Conservation (phyloP, 2,888 invertebrate genomes). For the Meteorus cinctellus region DNA sequence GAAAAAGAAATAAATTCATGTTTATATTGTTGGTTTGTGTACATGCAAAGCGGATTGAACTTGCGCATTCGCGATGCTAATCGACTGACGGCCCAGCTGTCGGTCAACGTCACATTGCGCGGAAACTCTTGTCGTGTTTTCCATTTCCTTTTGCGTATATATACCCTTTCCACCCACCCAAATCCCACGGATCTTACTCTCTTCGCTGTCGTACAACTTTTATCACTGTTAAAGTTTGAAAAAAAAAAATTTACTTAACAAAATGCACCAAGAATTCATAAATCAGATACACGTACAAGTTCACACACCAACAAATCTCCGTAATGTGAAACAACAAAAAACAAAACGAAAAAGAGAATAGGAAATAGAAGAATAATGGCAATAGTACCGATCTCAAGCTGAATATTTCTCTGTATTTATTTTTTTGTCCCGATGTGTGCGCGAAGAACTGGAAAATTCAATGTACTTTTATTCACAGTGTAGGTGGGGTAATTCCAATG, state of each 20-base stretch:
- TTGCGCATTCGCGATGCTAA: slow-evolving; percentile 56
- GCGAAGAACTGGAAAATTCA: slow-evolving; percentile 13
- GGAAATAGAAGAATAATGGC: background rate
- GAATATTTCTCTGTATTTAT: slow-evolving; percentile 8
- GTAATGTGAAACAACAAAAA: background rate
- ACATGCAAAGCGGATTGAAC: slow-evolving; percentile 54
- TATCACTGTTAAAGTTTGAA: background rate
- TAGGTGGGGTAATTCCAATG: slow-evolving; percentile 28
- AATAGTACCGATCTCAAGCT: slow-evolving; percentile 7
- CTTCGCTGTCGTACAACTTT: background rate
- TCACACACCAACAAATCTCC: background rate
- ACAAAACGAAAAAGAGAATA: background rate
- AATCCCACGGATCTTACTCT: background rate
- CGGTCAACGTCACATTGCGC: slow-evolving; percentile 47
- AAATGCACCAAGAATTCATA: background rate
- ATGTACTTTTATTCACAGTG: slow-evolving; percentile 11
- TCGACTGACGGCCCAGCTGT: slow-evolving; percentile 55
- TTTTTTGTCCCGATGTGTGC: background rate
- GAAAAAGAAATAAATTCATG: slow-evolving; percentile 46
- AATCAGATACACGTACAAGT: background rate
- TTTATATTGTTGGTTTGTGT: slow-evolving; percentile 38
- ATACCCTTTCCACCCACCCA: background rate
- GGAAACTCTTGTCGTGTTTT: slow-evolving; percentile 15
- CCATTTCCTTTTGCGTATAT: background rate
- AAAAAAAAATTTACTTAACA: background rate